These are phyloP conservation scores for Drosophila dives DNA, from an alignment of 2,888 invertebrate species.

Conservation along the genomic window DNA sequence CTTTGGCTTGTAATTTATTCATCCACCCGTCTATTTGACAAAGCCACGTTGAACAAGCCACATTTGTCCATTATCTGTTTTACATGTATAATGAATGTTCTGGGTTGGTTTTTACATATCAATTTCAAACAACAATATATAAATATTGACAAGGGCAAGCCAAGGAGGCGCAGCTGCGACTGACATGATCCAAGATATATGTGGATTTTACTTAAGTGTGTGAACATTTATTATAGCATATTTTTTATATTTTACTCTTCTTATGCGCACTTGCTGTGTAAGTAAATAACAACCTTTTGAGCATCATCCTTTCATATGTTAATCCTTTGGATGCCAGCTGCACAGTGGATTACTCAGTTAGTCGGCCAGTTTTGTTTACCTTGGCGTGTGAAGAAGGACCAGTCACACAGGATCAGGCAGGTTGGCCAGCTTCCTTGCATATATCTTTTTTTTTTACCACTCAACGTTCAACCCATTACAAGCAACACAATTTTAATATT, in stretches of 20 bases:
- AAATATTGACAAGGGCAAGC: conserved; percentile 73
- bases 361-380: conserved; percentile 33
- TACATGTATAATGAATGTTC: conserved; percentile 47
- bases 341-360: conserved; percentile 45
- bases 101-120: conserved; percentile 57
- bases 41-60: conserved; percentile 1
- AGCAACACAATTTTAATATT: conserved; percentile 34
- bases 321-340: conserved; percentile 51
- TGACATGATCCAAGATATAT: conserved; percentile 59
- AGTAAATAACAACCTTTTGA: conserved; percentile 49
- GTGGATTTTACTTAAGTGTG: conserved; percentile 38
- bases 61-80: conserved; percentile 14
- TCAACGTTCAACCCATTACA: conserved; percentile 22
- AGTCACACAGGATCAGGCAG: conserved; percentile 11
- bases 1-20: conserved; percentile 30
- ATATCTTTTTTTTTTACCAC: neutral
- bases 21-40: neutral
- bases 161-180: conserved; percentile 61
- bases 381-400: conserved; percentile 1
- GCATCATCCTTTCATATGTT: conserved; percentile 67
- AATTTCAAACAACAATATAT: conserved; percentile 67
- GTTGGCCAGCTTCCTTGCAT: conserved; percentile 4
- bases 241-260: conserved; percentile 5
- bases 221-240: conserved; percentile 61
- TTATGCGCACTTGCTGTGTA: conserved; percentile 44